phyloP scores from a whole-genome alignment of 2,113 vertebrate species.

The Anguilla japonica region DNA sequence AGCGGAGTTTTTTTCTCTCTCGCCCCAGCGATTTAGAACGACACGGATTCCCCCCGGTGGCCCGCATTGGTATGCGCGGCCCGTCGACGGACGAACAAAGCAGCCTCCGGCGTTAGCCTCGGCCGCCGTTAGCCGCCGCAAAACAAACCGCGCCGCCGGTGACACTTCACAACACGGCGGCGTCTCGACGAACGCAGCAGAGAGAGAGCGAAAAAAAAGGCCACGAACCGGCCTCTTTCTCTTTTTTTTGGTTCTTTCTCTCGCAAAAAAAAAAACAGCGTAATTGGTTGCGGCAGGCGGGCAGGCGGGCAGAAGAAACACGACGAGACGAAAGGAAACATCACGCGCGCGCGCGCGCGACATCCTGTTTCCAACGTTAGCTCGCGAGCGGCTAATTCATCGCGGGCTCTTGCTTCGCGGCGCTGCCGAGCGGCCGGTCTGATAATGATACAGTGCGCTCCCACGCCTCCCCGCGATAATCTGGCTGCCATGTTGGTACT shows the following conservation, averaged over 20 bases:
- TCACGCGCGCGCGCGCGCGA: too few species aligned
- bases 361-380: neutral
- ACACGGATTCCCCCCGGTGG: neutral
- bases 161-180: neutral
- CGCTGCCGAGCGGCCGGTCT: neutral
- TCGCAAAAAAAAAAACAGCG: neutral
- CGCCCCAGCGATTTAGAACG: neutral
- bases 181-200: neutral
- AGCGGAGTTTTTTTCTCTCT: neutral
- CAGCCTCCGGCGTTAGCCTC: neutral
- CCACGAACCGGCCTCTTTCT: neutral
- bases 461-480: neutral
- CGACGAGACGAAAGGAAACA: neutral
- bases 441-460: neutral
- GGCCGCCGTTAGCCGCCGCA: neutral
- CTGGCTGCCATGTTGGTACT: constrained; percentile 5
- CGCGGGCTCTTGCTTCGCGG: neutral
- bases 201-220: too few species aligned
- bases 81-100: constrained; percentile 20
- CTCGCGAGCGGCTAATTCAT: neutral
- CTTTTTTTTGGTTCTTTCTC: neutral
- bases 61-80: constrained; percentile 18
- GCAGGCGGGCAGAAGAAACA: neutral
- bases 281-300: constrained; percentile 4
- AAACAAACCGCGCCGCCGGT: constrained; percentile 1